A percentile compares a stretch with the other conserved stretches of the same genome.
Evolutionary conservation across 2,888 invertebrate genomes (phyloP).

Genomic region (Parapristionchus giblindavisi): DNA sequence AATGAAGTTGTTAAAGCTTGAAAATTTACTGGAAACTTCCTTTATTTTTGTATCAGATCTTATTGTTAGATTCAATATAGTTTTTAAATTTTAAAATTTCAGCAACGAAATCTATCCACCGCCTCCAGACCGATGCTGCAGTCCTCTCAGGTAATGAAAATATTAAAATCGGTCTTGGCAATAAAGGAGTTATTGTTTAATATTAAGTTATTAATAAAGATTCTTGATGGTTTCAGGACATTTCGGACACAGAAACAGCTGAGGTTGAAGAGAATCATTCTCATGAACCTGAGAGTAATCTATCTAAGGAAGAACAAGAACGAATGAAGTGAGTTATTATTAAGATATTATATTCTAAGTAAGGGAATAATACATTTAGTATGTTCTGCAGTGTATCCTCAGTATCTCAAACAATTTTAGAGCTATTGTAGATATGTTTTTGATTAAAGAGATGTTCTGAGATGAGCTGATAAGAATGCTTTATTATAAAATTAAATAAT

Average conservation of each 20-base stretch:
- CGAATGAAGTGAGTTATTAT: conserved; percentile 57
- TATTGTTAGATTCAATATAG: not conserved
- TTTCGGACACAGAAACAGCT: conserved; percentile 62
- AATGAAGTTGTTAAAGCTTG: too few relatives aligned
- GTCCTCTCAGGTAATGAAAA: conserved; percentile 54
- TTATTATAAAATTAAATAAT: too few relatives aligned
- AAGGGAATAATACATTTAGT: too few relatives aligned
- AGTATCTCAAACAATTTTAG: too few relatives aligned
- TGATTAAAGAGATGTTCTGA: too few relatives aligned
- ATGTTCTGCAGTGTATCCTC: too few relatives aligned
- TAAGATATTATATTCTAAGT: too few relatives aligned
- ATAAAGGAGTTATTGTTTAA: not conserved
- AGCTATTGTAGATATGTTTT: too few relatives aligned
- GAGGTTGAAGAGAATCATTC: conserved; percentile 38
- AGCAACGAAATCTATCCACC: conserved; percentile 50
- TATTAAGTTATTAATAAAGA: too few relatives aligned
- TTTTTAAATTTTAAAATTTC: conserved; percentile 31
- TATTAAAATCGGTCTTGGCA: not conserved
- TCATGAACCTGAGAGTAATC: conserved; percentile 42
- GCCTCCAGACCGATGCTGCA: conserved; percentile 56
- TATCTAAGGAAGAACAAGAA: conserved; percentile 68
- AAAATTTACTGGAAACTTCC: too few relatives aligned
- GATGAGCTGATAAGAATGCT: too few relatives aligned
- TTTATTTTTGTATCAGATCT: too few relatives aligned
- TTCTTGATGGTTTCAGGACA: conserved; percentile 46